Evolutionary conservation across 2,113 vertebrate species (phyloP).

Genomic region (Melospiza georgiana): DNA sequence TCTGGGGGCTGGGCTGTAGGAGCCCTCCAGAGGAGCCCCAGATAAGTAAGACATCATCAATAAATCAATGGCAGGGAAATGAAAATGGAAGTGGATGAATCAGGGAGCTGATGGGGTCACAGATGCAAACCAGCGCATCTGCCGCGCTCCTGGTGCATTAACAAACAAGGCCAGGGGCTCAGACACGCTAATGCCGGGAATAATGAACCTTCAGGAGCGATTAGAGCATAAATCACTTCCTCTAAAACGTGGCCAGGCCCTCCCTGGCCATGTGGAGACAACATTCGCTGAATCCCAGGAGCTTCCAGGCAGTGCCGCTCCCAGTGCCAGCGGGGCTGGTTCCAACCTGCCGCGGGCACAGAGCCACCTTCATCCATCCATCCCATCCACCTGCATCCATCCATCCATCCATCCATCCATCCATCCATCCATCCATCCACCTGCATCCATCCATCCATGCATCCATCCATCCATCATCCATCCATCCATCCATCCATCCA

Average conservation of each 20-base stretch:
- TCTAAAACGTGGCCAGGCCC: slow-evolving; percentile 38
- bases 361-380: background rate
- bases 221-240: slow-evolving; percentile 74
- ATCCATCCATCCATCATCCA: too few relatives aligned
- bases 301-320: background rate
- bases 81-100: slow-evolving; percentile 68
- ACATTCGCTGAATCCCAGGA: background rate
- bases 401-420: too few relatives aligned
- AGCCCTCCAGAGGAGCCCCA: slow-evolving; percentile 19
- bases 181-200: slow-evolving; percentile 66
- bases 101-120: slow-evolving; percentile 31
- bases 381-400: too few relatives aligned
- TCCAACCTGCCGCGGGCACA: background rate
- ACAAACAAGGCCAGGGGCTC: slow-evolving; percentile 64
- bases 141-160: slow-evolving; percentile 44
- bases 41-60: slow-evolving; percentile 74
- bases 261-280: background rate
- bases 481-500: too few relatives aligned
- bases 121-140: slow-evolving; percentile 61
- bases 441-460: too few relatives aligned
- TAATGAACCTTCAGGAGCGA: slow-evolving; percentile 70
- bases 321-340: background rate
- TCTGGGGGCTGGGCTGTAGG: background rate
- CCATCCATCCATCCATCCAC: too few relatives aligned
- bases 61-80: slow-evolving; percentile 73